Conservation (phyloP, 2,113 vertebrate genomes). For the Megaleporinus macrocephalus region DNA sequence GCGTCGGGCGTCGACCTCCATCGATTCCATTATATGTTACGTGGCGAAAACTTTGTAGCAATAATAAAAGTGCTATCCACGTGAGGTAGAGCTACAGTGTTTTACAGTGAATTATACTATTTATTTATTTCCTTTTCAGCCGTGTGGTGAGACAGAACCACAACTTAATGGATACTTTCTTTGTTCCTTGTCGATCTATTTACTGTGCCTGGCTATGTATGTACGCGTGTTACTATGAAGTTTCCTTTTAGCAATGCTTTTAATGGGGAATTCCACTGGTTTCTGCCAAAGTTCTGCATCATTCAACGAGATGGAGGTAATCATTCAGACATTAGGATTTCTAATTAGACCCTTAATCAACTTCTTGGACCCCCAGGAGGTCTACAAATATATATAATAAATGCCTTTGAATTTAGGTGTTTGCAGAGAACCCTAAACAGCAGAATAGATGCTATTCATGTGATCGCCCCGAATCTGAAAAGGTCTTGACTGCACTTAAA, state of each 20-base stretch:
- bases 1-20: conserved; percentile 18
- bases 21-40: conserved; percentile 42
- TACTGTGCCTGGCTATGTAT: conserved; percentile 12
- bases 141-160: conserved; percentile 49
- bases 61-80: conserved; percentile 45
- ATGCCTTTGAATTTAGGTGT: too few relatives aligned
- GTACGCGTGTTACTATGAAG: conserved; percentile 6
- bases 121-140: conserved; percentile 48
- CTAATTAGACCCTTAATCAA: too few relatives aligned
- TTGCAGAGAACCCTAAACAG: too few relatives aligned
- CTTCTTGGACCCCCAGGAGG: too few relatives aligned
- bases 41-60: conserved; percentile 46
- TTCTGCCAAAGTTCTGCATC: too few relatives aligned
- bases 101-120: conserved; percentile 48
- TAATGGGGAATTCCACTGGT: not conserved
- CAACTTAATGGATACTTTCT: conserved; percentile 46
- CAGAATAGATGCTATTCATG: too few relatives aligned
- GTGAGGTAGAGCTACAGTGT: conserved; percentile 49
- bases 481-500: too few relatives aligned
- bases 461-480: too few relatives aligned
- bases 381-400: too few relatives aligned
- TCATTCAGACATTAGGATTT: too few relatives aligned
- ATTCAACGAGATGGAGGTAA: too few relatives aligned
- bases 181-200: conserved; percentile 12
- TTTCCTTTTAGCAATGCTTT: not conserved